phyloP scores from a whole-genome alignment of 2,113 vertebrate species.

The Poecilia latipinna region DNA sequence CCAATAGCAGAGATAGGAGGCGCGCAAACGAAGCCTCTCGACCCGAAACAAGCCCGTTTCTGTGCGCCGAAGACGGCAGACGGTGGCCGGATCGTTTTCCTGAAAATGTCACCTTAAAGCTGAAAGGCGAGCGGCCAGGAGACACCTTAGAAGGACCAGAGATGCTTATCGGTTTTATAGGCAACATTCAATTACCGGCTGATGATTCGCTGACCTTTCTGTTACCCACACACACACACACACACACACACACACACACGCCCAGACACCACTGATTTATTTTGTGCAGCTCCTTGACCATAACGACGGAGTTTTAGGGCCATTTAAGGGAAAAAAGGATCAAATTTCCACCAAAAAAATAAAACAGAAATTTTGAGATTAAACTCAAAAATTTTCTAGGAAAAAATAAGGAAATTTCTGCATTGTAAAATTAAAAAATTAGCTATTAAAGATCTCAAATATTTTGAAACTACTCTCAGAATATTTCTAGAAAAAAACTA shows the following conservation, averaged over 20 bases:
- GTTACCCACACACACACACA: not conserved
- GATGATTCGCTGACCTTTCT: slow-evolving; percentile 67
- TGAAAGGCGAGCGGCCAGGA: slow-evolving; percentile 40
- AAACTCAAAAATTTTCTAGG: too few relatives aligned
- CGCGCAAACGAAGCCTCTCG: not conserved
- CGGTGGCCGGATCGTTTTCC: slow-evolving; percentile 59
- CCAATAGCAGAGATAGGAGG: slow-evolving; percentile 51
- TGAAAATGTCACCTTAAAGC: slow-evolving; percentile 47
- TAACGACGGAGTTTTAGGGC: too few relatives aligned
- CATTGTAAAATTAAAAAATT: too few relatives aligned
- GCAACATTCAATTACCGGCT: slow-evolving; percentile 75
- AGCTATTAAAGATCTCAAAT: too few relatives aligned
- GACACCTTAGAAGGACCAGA: slow-evolving; percentile 73
- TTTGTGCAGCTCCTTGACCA: too few relatives aligned
- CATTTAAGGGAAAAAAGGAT: too few relatives aligned
- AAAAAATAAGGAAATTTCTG: too few relatives aligned
- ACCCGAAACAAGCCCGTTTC: slow-evolving; percentile 33
- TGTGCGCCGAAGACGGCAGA: slow-evolving; percentile 43
- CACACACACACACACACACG: not conserved
- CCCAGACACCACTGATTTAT: not conserved
- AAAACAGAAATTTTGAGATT: too few relatives aligned
- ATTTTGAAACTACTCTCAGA: too few relatives aligned
- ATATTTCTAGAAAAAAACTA: too few relatives aligned
- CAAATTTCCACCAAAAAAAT: too few relatives aligned
- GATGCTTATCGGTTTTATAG: slow-evolving; percentile 76